Base-by-base conservation (phyloP, 2,888 invertebrate species). In the Leptopilina syphax region DNA sequence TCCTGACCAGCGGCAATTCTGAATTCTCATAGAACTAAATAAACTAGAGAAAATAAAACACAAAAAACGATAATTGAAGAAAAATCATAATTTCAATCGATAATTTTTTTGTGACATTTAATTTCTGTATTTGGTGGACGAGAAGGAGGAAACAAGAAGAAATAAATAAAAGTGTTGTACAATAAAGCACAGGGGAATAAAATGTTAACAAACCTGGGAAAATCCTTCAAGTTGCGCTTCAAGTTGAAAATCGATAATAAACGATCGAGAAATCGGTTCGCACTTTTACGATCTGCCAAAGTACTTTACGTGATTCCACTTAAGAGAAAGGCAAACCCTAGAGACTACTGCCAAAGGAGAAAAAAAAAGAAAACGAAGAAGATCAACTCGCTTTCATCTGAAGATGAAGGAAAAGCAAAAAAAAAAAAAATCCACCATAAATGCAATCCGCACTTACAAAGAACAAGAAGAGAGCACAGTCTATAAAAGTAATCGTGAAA, bases 261-360 rank as follows among this genome's bases (percentile, higher is more conserved):
- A 57, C 73, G 73, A 73, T 73, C 57, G 9, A 73, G 73, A 60
- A 73, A 73, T 73, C 73, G 18, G 34, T 60, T 57, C 57, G 54
- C 34, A 73, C 73, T 73, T 34, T 57, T 73, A 73, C 73, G 73
- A 57, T 73, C 73, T 73, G 73, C 57, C 57, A 73, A 50, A 73
- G 57, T 57, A 57, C 73, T 9, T 57, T 27, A 54, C 54, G 73
- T 60, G 57, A 73, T n/a, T 54, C 57, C 73, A 73, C 73, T 73
- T 73, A 54, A 57, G 73, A 57, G 34, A 73, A 73, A 57, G 73
- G 73, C 9, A 27, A 50, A 27, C 70, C 54, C 50, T 27, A 57
- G 70, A 73, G 54, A 73, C 54, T 73, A 13, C n/a, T 24, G 63
- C 12, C 18, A 34, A 34, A 18, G 18, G 18, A 47, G 24, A 47